A percentile compares a stretch with the other conserved stretches of the same genome.
These are phyloP conservation scores for Grapholita molesta DNA, from an alignment of 1,140 invertebrate species.

Conservation along the genomic window DNA sequence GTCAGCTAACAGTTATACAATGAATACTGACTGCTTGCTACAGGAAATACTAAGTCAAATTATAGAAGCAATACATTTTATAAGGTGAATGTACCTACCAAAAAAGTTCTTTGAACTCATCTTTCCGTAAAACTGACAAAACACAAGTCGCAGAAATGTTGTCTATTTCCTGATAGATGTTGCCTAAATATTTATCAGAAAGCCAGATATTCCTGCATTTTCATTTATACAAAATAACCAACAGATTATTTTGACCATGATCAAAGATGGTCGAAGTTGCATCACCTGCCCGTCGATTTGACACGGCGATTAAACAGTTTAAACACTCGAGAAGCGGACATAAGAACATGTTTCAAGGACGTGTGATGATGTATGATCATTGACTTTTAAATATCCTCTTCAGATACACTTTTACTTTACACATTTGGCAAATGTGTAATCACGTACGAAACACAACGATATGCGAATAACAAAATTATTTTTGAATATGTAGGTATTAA, in stretches of 20 bases:
- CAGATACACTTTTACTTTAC: constrained; percentile 14
- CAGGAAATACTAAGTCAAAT: not conserved
- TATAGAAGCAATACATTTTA: not conserved
- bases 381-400: constrained; percentile 10
- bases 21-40: too few species aligned
- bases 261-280: not conserved
- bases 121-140: too few species aligned
- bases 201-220: not conserved
- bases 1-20: not conserved
- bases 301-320: constrained; percentile 3
- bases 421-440: not conserved
- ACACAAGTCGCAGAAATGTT: too few species aligned
- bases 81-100: too few species aligned
- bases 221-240: not conserved
- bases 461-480: not conserved
- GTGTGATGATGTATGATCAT: constrained; percentile 10
- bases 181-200: not conserved
- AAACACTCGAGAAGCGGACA: not conserved
- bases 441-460: not conserved
- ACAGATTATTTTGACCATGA: not conserved
- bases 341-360: constrained; percentile 3
- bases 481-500: too few species aligned
- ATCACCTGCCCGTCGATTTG: constrained; percentile 7
- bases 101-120: too few species aligned
- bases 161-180: too few species aligned